phyloP scores from a whole-genome alignment of 2,888 invertebrate species.

The Yponomeuta malinellus region DNA sequence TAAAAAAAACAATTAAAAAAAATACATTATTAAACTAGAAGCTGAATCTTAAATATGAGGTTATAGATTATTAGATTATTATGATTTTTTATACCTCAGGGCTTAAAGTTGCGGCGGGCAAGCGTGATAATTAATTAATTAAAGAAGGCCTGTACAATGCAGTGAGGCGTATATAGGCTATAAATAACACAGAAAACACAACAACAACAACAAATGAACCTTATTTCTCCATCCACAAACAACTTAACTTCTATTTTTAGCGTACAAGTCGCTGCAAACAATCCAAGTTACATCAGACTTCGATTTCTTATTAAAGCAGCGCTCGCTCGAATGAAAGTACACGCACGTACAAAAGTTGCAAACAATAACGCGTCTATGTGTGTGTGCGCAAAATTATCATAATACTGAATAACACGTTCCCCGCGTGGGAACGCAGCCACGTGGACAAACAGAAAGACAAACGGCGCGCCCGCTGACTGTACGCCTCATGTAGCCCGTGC shows the following conservation, averaged over 20 bases:
- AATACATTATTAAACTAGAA: too few species aligned
- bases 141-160: too few species aligned
- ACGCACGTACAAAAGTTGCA: conserved; percentile 39
- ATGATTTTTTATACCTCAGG: too few species aligned
- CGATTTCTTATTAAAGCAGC: background rate
- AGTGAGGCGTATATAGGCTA: too few species aligned
- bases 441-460: conserved; percentile 54
- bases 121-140: too few species aligned
- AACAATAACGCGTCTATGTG: conserved; percentile 41
- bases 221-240: too few species aligned
- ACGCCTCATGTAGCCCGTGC: conserved; percentile 9
- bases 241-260: background rate
- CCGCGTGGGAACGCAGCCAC: conserved; percentile 54
- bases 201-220: background rate
- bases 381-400: conserved; percentile 60
- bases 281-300: background rate
- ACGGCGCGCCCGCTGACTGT: conserved; percentile 21
- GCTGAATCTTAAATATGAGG: too few species aligned
- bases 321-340: conserved; percentile 30
- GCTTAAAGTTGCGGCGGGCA: too few species aligned
- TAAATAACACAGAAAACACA: background rate
- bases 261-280: background rate
- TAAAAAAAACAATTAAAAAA: too few species aligned
- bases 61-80: too few species aligned
- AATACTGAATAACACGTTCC: conserved; percentile 55